Percentiles rank a stretch among this genome's conserved stretches.
phyloP scores from a whole-genome alignment of 2,888 invertebrate genomes.

The Calliopum simillimum region DNA sequence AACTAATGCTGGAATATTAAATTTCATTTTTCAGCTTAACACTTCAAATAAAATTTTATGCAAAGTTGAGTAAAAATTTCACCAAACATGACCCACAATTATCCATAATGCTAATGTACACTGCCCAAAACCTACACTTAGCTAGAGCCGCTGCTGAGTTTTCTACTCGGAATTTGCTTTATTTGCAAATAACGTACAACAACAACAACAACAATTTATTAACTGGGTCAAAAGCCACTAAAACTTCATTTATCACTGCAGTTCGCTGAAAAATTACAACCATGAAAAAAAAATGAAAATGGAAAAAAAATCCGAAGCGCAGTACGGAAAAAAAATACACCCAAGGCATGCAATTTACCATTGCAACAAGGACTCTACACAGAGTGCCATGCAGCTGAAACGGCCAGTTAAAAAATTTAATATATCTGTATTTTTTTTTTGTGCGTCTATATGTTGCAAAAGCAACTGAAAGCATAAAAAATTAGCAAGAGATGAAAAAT shows the following conservation, averaged over 20 bases:
- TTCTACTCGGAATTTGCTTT: too few relatives aligned
- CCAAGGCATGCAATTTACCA: conserved; percentile 30
- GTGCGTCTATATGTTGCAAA: conserved; percentile 53
- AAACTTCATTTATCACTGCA: conserved; percentile 65
- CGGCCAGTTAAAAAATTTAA: conserved; percentile 54
- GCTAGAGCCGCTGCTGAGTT: too few relatives aligned
- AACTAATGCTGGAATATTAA: too few relatives aligned
- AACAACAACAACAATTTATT: conserved; percentile 63
- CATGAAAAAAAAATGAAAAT: conserved; percentile 10
- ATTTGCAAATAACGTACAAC: not conserved
- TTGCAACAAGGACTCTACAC: conserved; percentile 26
- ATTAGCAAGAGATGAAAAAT: conserved; percentile 11
- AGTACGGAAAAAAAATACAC: conserved; percentile 24
- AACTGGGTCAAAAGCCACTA: conserved; percentile 66
- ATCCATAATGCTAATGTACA: too few relatives aligned
- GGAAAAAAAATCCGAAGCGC: conserved; percentile 1
- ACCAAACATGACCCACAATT: too few relatives aligned
- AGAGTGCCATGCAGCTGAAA: conserved; percentile 47
- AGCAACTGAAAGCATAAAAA: conserved; percentile 54
- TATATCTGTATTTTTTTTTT: too few relatives aligned
- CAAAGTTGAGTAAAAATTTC: too few relatives aligned
- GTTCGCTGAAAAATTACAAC: conserved; percentile 24
- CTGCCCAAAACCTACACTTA: too few relatives aligned
- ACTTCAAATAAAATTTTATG: too few relatives aligned
- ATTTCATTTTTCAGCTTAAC: too few relatives aligned